Evolutionary conservation across 2,113 vertebrate species (phyloP).

Genomic region (Choloepus hoffmanni): DNA sequence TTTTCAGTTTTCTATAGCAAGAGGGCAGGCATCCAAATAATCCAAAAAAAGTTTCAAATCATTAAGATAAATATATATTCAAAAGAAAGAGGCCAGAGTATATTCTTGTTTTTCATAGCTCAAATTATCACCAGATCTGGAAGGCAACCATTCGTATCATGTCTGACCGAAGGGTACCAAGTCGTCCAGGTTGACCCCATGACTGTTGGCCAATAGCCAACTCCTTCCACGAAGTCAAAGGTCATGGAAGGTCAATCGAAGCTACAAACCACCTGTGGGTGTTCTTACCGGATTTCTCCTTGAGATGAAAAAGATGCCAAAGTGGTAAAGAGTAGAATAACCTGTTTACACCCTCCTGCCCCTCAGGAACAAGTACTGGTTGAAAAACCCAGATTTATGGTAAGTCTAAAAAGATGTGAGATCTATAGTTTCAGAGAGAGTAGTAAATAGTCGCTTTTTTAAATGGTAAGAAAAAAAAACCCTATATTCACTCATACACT

Average conservation of each 20-base stretch:
- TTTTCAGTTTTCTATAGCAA: not conserved
- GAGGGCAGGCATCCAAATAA: not conserved
- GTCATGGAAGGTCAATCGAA: not conserved
- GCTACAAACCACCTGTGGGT: not conserved
- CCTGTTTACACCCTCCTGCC: not conserved
- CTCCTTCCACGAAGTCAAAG: conserved; percentile 24
- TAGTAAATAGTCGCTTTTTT: not conserved
- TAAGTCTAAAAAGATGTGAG: not conserved
- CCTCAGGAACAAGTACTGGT: not conserved
- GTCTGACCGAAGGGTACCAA: too few species aligned
- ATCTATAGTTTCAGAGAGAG: not conserved
- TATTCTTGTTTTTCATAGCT: not conserved
- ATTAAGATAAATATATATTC: not conserved
- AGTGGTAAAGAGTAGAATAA: not conserved
- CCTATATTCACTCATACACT: not conserved
- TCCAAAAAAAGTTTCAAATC: not conserved
- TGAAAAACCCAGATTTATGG: not conserved
- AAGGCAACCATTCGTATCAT: rapidly evolving
- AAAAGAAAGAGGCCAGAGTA: not conserved
- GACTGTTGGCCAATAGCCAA: not conserved
- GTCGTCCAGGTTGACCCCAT: rapidly evolving
- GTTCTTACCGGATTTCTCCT: not conserved
- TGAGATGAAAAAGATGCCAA: not conserved
- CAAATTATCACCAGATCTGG: not conserved
- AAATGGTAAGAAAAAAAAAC: not conserved